Conservation (phyloP, 2,113 vertebrate species). For the Microtus richardsoni region DNA sequence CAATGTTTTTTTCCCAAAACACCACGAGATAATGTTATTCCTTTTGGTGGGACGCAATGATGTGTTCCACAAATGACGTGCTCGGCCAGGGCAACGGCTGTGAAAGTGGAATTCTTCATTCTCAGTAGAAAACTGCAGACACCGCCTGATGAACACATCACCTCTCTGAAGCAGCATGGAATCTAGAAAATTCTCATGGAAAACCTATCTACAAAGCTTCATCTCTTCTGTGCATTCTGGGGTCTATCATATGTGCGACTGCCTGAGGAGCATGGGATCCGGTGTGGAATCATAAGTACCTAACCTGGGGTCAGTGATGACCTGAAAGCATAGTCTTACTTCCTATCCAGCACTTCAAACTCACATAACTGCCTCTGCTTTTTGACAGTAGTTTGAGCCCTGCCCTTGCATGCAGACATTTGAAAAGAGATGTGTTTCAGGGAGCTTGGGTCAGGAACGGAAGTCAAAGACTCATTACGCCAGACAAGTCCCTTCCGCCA, state of each 20-base stretch:
- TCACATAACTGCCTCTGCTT: background rate
- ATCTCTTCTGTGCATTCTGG: background rate
- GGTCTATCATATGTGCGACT: background rate
- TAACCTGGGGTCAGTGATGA: background rate
- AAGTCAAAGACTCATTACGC: background rate
- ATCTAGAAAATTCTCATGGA: background rate
- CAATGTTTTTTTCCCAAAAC: slow-evolving; percentile 51
- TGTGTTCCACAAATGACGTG: slow-evolving; percentile 7
- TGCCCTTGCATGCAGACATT: background rate
- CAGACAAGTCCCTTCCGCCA: background rate
- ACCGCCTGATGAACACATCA: background rate
- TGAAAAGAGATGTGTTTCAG: background rate
- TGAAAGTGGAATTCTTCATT: slow-evolving; percentile 1
- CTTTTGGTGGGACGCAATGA: slow-evolving; percentile 21
- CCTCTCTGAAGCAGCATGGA: background rate
- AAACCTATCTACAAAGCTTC: background rate
- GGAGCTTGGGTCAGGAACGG: background rate
- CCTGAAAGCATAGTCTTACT: background rate
- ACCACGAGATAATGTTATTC: slow-evolving; percentile 37
- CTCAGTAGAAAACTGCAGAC: slow-evolving; percentile 2
- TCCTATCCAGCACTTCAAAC: background rate
- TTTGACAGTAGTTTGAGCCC: background rate
- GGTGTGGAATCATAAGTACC: background rate
- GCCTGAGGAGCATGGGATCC: background rate
- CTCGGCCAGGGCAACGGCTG: background rate